Evolutionary conservation across 2,888 invertebrate species (phyloP).

Genomic region (Xestia ashworthii): DNA sequence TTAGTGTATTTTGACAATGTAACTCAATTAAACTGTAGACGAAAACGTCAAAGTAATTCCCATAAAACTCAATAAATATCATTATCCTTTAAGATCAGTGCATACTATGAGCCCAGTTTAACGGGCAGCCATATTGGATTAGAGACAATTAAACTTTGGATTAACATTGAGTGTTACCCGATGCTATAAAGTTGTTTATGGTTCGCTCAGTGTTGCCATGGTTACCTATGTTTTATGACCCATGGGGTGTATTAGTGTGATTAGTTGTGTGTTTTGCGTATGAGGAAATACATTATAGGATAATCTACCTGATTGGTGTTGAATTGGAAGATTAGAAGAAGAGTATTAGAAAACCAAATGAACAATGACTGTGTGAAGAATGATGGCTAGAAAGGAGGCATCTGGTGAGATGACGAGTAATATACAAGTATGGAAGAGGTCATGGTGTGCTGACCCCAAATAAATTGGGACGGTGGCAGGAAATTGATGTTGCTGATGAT

Average conservation of each 20-base stretch:
- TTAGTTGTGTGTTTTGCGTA: background rate
- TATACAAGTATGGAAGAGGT: background rate
- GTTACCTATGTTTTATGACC: slow-evolving; percentile 43
- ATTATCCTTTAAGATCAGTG: slow-evolving; percentile 31
- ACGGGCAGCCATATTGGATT: slow-evolving; percentile 45
- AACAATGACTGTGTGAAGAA: background rate
- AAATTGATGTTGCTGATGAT: background rate
- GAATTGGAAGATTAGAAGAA: background rate
- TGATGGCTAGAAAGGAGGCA: background rate
- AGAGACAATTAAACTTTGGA: slow-evolving; percentile 53
- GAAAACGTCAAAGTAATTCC: background rate
- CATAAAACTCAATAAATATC: slow-evolving; percentile 35
- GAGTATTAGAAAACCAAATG: background rate
- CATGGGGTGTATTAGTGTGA: slow-evolving; percentile 18
- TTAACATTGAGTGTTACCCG: slow-evolving; percentile 45
- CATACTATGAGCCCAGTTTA: slow-evolving; percentile 16
- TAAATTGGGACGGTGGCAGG: background rate
- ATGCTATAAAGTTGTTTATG: slow-evolving; percentile 54
- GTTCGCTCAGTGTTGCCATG: slow-evolving; percentile 41
- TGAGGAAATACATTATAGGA: background rate
- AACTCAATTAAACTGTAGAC: slow-evolving; percentile 6
- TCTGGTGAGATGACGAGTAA: background rate
- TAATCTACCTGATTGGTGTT: background rate
- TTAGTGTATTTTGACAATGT: background rate
- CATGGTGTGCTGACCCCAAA: background rate